phyloP scores from a whole-genome alignment of 2,113 vertebrate species.

The Nibea albiflora region DNA sequence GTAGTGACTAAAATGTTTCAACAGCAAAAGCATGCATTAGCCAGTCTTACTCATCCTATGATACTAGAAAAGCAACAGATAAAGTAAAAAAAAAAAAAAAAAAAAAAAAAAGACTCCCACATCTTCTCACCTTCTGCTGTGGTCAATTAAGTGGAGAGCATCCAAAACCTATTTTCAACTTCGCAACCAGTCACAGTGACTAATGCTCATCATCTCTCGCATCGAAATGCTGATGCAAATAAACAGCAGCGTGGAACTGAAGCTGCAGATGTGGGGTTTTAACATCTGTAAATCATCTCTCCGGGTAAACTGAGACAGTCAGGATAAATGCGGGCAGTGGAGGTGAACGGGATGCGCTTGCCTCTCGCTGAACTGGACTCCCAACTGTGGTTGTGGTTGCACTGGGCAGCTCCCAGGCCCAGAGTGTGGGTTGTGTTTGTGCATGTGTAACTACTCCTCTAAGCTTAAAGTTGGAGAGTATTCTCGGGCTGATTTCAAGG shows the following conservation, averaged over 20 bases:
- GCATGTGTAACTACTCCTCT: slow-evolving; percentile 21
- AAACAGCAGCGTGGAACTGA: slow-evolving; percentile 28
- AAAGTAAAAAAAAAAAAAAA: neutral
- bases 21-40: neutral
- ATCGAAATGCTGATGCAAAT: slow-evolving; percentile 39
- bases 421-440: slow-evolving; percentile 55
- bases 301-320: slow-evolving; percentile 54
- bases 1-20: neutral
- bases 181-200: neutral
- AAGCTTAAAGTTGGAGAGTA: slow-evolving; percentile 5
- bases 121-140: neutral
- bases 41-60: neutral
- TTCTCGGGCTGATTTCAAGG: slow-evolving; percentile 1
- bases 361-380: slow-evolving; percentile 54
- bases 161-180: slow-evolving; percentile 2
- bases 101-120: neutral
- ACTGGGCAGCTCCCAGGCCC: slow-evolving; percentile 49
- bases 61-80: slow-evolving; percentile 1
- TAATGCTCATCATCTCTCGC: slow-evolving; percentile 13
- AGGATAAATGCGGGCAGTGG: slow-evolving; percentile 55
- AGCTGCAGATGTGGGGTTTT: slow-evolving; percentile 49
- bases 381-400: slow-evolving; percentile 54
- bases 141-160: neutral
- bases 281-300: slow-evolving; percentile 71
- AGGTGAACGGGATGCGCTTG: slow-evolving; percentile 53